phyloP scores from a whole-genome alignment of 2,113 vertebrate species.

The Struthio camelus region DNA sequence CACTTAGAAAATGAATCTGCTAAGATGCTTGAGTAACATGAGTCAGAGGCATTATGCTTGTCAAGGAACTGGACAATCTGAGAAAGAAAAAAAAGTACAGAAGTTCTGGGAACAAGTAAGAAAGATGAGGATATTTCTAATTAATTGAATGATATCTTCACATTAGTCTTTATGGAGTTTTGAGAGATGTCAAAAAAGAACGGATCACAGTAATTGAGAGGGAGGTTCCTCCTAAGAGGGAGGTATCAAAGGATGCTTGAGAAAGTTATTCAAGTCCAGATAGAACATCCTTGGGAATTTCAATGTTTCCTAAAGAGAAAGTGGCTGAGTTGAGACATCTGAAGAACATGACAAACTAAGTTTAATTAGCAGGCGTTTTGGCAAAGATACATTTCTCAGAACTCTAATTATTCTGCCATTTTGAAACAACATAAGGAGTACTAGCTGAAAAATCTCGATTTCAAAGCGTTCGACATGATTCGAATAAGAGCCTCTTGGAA shows the following conservation, averaged over 20 bases:
- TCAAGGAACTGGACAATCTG: background rate
- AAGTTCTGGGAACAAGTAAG: background rate
- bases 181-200: background rate
- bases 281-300: background rate
- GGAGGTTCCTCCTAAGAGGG: background rate
- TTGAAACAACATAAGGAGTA: background rate
- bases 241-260: background rate
- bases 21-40: rapidly evolving
- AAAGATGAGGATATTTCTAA: background rate
- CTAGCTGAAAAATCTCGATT: background rate
- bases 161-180: background rate
- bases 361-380: background rate
- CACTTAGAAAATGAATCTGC: background rate
- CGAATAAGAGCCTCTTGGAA: rapidly evolving
- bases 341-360: background rate
- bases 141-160: background rate
- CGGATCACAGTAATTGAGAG: background rate
- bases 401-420: background rate
- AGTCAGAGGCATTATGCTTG: background rate
- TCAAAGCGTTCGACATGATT: background rate
- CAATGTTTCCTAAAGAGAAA: background rate
- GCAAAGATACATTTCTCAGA: background rate
- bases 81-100: background rate
- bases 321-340: background rate
- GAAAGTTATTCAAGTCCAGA: background rate